phyloP scores from a whole-genome alignment of 2,888 invertebrate species.

The Protonemura montana region DNA sequence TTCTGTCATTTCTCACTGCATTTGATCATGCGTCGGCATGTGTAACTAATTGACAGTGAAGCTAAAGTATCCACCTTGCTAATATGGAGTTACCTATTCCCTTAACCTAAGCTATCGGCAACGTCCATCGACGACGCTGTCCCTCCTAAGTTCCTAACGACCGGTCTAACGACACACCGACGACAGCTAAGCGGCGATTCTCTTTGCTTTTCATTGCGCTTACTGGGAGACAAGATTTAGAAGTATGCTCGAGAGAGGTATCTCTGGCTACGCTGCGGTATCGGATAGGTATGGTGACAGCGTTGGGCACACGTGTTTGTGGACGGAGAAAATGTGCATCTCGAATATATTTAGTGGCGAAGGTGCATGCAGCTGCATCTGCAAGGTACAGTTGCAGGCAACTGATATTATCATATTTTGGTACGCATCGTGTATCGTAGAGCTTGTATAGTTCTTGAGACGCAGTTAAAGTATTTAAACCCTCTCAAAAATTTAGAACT shows the following conservation, averaged over 20 bases:
- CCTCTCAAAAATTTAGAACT: too few relatives aligned
- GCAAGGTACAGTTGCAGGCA: background rate
- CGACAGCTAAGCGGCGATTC: background rate
- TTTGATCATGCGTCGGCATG: background rate
- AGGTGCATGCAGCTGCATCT: background rate
- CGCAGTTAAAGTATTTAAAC: too few relatives aligned
- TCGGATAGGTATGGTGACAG: background rate
- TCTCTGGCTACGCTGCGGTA: background rate
- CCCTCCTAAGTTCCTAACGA: background rate
- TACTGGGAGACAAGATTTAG: background rate
- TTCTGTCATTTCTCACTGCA: background rate
- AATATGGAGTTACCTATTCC: background rate
- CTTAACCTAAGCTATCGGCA: background rate
- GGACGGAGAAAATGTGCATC: background rate
- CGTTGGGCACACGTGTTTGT: background rate
- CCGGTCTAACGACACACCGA: background rate
- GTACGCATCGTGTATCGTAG: background rate
- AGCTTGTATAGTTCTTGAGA: background rate
- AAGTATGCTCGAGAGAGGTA: background rate
- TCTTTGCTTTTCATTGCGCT: background rate
- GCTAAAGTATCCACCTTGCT: background rate
- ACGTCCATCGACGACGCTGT: background rate
- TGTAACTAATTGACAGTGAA: background rate
- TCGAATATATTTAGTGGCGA: background rate
- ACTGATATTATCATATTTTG: slow-evolving; percentile 3